phyloP scores from a whole-genome alignment of 1,140 invertebrate genomes.

The Lasioglossum albipes region DNA sequence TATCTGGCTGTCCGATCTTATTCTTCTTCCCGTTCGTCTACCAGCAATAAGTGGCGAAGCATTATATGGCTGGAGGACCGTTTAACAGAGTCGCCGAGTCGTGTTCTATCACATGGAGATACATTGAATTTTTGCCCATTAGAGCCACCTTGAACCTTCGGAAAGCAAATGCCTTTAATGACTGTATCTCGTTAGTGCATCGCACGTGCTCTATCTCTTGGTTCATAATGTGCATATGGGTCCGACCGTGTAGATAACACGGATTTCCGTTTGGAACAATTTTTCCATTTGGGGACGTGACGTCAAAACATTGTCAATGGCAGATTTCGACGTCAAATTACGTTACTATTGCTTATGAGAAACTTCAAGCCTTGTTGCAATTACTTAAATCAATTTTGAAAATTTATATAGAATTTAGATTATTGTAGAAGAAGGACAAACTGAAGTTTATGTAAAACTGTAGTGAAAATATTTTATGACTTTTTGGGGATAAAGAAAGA shows the following conservation, averaged over 20 bases:
- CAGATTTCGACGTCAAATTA: too few relatives aligned
- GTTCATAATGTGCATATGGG: slow-evolving; percentile 28
- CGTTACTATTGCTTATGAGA: too few relatives aligned
- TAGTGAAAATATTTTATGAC: too few relatives aligned
- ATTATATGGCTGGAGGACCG: slow-evolving; percentile 69
- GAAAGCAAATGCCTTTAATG: slow-evolving; percentile 76
- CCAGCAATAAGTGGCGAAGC: slow-evolving; percentile 59
- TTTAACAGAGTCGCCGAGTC: slow-evolving; percentile 71
- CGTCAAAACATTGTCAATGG: background rate
- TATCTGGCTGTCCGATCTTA: slow-evolving; percentile 61
- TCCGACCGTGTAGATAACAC: slow-evolving; percentile 22
- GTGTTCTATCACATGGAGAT: slow-evolving; percentile 75
- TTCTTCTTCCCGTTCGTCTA: slow-evolving; percentile 61
- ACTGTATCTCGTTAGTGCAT: slow-evolving; percentile 74
- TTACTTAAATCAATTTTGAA: too few relatives aligned
- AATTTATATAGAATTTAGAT: too few relatives aligned
- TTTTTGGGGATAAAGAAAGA: too few relatives aligned
- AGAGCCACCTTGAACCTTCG: slow-evolving; percentile 54
- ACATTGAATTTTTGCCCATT: slow-evolving; percentile 76
- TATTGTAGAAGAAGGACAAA: too few relatives aligned
- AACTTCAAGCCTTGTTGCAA: too few relatives aligned
- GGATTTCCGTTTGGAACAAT: slow-evolving; percentile 8
- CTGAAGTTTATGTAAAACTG: too few relatives aligned
- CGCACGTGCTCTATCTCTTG: slow-evolving; percentile 66
- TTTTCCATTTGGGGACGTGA: background rate